These are phyloP conservation scores for Synergus umbraculus DNA, from an alignment of 2,888 invertebrate genomes.

Conservation along the genomic window DNA sequence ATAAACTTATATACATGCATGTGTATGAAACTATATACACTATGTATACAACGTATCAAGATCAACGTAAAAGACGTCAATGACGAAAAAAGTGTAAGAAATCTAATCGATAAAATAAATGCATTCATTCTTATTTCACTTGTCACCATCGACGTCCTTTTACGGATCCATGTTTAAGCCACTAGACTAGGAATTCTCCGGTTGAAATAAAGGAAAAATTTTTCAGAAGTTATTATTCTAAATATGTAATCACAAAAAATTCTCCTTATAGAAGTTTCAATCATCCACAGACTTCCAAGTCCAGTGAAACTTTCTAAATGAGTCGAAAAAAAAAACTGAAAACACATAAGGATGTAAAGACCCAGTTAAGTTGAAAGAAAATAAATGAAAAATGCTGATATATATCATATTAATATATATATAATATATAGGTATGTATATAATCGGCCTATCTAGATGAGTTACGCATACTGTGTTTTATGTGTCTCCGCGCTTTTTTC, in stretches of 20 bases:
- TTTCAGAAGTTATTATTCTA: not conserved
- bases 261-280: conserved; percentile 5
- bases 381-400: conserved; percentile 17
- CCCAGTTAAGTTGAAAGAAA: not conserved
- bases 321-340: conserved; percentile 10
- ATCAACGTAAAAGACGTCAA: not conserved
- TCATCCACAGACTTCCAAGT: not conserved
- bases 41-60: conserved; percentile 53
- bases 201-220: not conserved
- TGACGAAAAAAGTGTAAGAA: not conserved
- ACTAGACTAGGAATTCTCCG: not conserved
- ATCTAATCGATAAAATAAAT: conserved; percentile 12
- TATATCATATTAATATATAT: conserved; percentile 1
- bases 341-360: not conserved
- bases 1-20: conserved; percentile 46
- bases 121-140: not conserved
- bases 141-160: not conserved
- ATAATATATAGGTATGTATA: not conserved
- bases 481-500: conserved; percentile 7
- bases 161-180: not conserved
- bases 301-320: conserved; percentile 8
- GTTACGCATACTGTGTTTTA: conserved; percentile 24
- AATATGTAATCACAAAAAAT: not conserved
- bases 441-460: conserved; percentile 18
- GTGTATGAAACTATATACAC: conserved; percentile 51